A percentile compares a stretch with the other conserved stretches of the same genome.
These are phyloP conservation scores for Drosophila persimilis DNA, from an alignment of 1,140 invertebrate species.

Conservation along the genomic window DNA sequence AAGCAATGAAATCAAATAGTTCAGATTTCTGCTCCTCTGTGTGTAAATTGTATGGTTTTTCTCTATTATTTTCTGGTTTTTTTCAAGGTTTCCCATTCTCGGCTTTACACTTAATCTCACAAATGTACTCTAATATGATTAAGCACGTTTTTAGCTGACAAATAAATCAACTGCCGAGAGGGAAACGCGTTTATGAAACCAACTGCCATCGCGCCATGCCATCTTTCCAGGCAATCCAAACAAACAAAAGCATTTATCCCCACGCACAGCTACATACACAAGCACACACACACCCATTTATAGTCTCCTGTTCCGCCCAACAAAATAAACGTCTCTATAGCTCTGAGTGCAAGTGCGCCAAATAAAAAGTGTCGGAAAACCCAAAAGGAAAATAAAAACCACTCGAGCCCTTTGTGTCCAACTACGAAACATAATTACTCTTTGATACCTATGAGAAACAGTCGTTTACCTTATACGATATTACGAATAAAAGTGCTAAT, in stretches of 20 bases:
- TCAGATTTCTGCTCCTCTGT: slow-evolving; percentile 3
- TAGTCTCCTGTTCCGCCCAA: not conserved
- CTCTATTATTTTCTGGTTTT: slow-evolving; percentile 6
- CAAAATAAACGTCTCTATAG: slow-evolving; percentile 50
- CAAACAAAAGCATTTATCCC: slow-evolving; percentile 36
- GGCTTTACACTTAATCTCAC: slow-evolving; percentile 71
- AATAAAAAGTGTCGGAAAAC: slow-evolving; percentile 49
- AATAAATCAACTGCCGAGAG: slow-evolving; percentile 73
- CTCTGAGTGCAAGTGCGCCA: slow-evolving; percentile 48
- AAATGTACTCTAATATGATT: slow-evolving; percentile 81
- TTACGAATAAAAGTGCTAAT: too few species aligned
- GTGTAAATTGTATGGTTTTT: not conserved
- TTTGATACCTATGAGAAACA: not conserved
- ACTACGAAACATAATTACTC: slow-evolving; percentile 26
- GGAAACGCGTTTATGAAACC: slow-evolving; percentile 58
- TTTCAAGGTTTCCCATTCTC: slow-evolving; percentile 12
- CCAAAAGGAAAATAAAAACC: slow-evolving; percentile 30
- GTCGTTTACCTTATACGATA: too few species aligned
- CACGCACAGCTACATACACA: slow-evolving; percentile 20
- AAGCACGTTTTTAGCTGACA: slow-evolving; percentile 78
- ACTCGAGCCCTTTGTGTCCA: not conserved
- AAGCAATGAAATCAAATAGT: slow-evolving; percentile 33
- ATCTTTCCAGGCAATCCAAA: slow-evolving; percentile 37
- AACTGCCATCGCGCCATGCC: slow-evolving; percentile 20
- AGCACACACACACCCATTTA: slow-evolving; percentile 1